Base-by-base conservation (phyloP, 2,797 vertebrate species). In the Periparus ater region DNA sequence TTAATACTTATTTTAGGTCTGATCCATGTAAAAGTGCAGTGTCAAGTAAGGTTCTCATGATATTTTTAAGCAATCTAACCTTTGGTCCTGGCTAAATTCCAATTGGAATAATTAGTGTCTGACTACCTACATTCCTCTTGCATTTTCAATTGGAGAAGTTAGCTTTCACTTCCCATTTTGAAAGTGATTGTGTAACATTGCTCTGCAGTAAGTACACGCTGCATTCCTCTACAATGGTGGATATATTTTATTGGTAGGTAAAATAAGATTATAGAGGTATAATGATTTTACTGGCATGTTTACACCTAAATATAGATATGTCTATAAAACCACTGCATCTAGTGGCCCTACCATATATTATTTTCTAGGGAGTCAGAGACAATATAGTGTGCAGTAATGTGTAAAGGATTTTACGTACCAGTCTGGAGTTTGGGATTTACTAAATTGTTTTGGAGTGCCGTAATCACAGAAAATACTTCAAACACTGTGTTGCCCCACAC, bases 11-110 rank as follows among this genome's bases (percentile, higher is more conserved):
- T 36, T 72, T 94, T 88, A 94, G 70, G 79, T 89, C 79, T 93
- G 85, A 92, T 92, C 80, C 91, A 88, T 25, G 10, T 89, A 84
- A 94, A 96, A 96, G 76, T 96, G 61, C 61, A 83, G 83, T 92
- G 94, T 96, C 95, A 95, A 95, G 88, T 96, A 91, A 97, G 80
- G 89, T 92, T 93, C 84, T 91, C 20, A 11, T 81, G 74, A 88
- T 91, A 95, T 96, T 97, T 96, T 97, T 74, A 95, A 96, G 74
- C 84, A 88, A 80, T 76, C 87, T 96, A 94, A 95, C 95, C 85
- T 96, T 96, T 93, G 82, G 90, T 92, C 93, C 81, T 96, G 93
- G 95, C 89, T 78, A 78, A 93, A 96, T 94, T 96, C 94, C 95
- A 97, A 58, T 73, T 67, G 42, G 71, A 95, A 94, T 96, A 96